phyloP scores from a whole-genome alignment of 1,140 invertebrate species.

The Ladona fulva region DNA sequence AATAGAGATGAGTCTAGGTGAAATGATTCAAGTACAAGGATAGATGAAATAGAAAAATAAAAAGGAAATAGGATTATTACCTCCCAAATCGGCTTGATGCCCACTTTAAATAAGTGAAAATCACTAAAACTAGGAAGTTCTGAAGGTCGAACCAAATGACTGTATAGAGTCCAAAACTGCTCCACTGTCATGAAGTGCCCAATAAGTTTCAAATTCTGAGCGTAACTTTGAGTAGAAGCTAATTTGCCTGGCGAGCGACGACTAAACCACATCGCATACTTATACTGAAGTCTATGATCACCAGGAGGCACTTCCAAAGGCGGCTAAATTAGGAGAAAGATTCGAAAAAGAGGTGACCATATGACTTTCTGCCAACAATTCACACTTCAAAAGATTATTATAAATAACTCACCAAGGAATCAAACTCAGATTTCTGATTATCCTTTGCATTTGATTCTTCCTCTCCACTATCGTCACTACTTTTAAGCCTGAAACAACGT shows the following conservation, averaged over 20 bases:
- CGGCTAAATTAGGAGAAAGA: slow-evolving; percentile 30
- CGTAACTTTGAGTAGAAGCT: slow-evolving; percentile 53
- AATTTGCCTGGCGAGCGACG: slow-evolving; percentile 59
- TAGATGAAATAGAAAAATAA: slow-evolving; percentile 6
- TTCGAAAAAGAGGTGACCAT: background rate
- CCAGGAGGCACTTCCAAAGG: slow-evolving; percentile 58
- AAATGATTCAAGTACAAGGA: slow-evolving; percentile 14
- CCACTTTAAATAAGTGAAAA: slow-evolving; percentile 96
- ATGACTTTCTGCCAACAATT: no score
- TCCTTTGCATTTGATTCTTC: background rate
- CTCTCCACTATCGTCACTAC: background rate
- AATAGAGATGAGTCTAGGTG: background rate
- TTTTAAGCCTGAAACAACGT: background rate
- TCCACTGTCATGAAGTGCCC: slow-evolving; percentile 84
- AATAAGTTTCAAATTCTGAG: slow-evolving; percentile 69
- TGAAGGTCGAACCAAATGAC: slow-evolving; percentile 78
- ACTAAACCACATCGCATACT: slow-evolving; percentile 86
- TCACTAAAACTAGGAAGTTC: slow-evolving; percentile 86
- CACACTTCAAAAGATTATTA: no score
- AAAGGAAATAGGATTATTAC: slow-evolving; percentile 32
- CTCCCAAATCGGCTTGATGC: slow-evolving; percentile 98
- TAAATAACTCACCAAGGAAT: background rate
- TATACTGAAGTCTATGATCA: slow-evolving; percentile 81
- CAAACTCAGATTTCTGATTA: background rate
- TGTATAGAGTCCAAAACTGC: slow-evolving; percentile 94